phyloP scores from a whole-genome alignment of 2,888 invertebrate genomes.

The Sinotaia quadrata region DNA sequence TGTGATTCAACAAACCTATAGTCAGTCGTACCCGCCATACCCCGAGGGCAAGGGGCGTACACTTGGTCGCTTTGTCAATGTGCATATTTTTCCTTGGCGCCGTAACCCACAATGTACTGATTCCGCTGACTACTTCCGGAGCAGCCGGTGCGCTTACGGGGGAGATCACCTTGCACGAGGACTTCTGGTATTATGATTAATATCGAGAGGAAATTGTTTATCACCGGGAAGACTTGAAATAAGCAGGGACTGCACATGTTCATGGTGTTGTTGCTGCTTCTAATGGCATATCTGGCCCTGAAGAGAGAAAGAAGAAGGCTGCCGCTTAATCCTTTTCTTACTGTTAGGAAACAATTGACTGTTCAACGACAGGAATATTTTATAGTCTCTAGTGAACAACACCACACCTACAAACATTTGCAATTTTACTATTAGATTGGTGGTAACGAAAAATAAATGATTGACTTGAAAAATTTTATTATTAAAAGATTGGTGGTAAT shows the following conservation, averaged over 20 bases:
- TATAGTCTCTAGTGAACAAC: too few species aligned
- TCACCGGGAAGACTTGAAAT: not conserved
- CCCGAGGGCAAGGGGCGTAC: not conserved
- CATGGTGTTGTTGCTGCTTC: too few species aligned
- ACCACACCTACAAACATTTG: too few species aligned
- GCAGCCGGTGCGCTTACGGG: not conserved
- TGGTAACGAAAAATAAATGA: too few species aligned
- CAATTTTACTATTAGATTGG: too few species aligned
- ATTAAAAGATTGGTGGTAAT: too few species aligned
- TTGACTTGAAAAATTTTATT: too few species aligned
- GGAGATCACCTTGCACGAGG: not conserved
- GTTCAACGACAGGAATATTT: too few species aligned
- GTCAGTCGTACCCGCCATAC: not conserved
- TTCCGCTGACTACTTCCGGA: slow-evolving; percentile 1
- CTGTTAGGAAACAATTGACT: too few species aligned
- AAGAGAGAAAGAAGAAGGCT: too few species aligned
- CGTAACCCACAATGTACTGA: not conserved
- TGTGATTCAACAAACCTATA: slow-evolving; percentile 10
- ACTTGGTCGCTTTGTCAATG: slow-evolving; percentile 1
- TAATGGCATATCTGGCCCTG: too few species aligned
- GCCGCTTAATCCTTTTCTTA: too few species aligned
- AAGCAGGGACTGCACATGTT: not conserved
- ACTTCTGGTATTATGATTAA: not conserved
- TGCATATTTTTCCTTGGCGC: not conserved
- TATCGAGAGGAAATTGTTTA: slow-evolving; percentile 4